These are phyloP conservation scores for Agrotis exclamationis DNA, from an alignment of 2,888 invertebrate species.

Conservation along the genomic window DNA sequence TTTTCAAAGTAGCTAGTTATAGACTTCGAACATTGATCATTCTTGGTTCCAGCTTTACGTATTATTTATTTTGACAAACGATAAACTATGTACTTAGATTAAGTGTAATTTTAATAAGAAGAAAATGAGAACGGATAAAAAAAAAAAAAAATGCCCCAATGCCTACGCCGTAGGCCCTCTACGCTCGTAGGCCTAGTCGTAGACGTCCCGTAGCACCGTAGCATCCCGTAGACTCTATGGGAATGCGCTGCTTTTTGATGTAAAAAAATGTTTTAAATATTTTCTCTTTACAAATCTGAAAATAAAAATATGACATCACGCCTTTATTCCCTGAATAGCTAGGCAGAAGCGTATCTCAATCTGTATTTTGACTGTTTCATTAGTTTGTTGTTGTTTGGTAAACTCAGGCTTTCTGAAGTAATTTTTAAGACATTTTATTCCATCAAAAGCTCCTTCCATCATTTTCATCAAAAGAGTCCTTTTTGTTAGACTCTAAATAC, in stretches of 20 bases:
- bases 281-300: not conserved
- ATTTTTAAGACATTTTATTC: not conserved
- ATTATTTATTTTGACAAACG: not conserved
- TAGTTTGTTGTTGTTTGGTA: not conserved
- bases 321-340: too few relatives aligned
- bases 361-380: not conserved
- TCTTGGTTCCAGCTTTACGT: too few relatives aligned
- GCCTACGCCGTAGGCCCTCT: constrained; percentile 39
- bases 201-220: constrained; percentile 21
- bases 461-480: too few relatives aligned
- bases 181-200: constrained; percentile 31
- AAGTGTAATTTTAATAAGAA: not conserved
- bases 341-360: not conserved
- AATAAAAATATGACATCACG: not conserved
- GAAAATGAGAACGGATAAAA: not conserved
- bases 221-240: not conserved
- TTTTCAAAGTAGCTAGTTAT: too few relatives aligned
- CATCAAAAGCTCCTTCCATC: too few relatives aligned
- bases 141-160: not conserved
- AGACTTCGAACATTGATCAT: too few relatives aligned
- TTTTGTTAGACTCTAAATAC: not conserved
- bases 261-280: not conserved
- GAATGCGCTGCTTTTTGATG: not conserved
- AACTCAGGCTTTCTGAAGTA: not conserved
- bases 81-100: not conserved